Evolutionary conservation across 1,140 invertebrate species (phyloP), one percentile per base, ranked within the genome.

Genomic region (Meloidogyne chitwoodi): DNA sequence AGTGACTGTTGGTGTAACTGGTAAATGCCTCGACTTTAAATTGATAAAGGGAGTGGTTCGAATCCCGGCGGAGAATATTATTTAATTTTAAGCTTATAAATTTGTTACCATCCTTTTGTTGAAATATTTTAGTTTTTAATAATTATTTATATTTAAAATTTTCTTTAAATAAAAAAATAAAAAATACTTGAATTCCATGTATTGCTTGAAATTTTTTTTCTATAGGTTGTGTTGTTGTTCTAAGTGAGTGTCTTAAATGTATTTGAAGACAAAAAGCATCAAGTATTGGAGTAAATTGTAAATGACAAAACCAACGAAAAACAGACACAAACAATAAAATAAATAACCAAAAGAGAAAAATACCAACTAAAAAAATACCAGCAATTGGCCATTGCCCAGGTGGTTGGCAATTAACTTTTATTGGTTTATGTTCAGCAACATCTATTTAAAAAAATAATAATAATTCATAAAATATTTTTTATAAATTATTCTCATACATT

Each of bases 141-240:
- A 34, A n/a, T n/a, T n/a, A 34, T 10, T 10, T 34, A 34, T 10
- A 34, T 4, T 34, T 4, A 34, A 34, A 34, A 4, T 41, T 41
- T 12, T 48, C 6, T 56, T 56, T 56, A 6, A 56, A n/a, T 56
- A 19, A 19, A 3, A 48, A 48, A 48, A n/a, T n/a, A n/a, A n/a
- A 81, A 62, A 81, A 5, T 16, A 79, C 74, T 44, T 78, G 76
- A 29, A 81, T 31, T 62, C 80, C 80, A n/a, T 71, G 77, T 68
- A 77, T 76, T 61, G 81, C 73, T 63, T 66, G 67, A 56, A 83
- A 81, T 29, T 56, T 34, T 16, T 68, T 64, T 27, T 31, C 14
- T 62, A 70, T n/a, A 19, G 67, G 41, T 12, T 81, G 80, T 16
- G 75, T 81, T 16, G 75, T 81, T 63, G 80, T 81, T 34, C 80